These are phyloP conservation scores for Lethenteron camtschaticum DNA, from an alignment of 2,113 vertebrate species.

Conservation along the genomic window DNA sequence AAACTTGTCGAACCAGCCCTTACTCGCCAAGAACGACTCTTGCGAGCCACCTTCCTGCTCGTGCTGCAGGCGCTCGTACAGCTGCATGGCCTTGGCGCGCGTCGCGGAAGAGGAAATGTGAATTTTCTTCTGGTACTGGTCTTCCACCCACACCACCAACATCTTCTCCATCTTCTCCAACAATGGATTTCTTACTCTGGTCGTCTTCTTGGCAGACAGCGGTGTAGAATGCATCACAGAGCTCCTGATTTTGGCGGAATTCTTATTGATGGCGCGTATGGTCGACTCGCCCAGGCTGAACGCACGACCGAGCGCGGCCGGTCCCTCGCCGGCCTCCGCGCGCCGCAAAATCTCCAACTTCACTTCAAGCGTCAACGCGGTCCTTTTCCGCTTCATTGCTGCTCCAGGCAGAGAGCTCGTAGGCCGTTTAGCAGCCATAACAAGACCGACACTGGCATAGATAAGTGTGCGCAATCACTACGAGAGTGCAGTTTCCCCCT, in stretches of 20 bases:
- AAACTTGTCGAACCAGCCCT: conserved; percentile 3
- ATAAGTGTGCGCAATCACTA: too few relatives aligned
- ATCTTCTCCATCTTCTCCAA: conserved; percentile 1
- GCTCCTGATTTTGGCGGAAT: neutral
- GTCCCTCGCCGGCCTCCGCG: neutral
- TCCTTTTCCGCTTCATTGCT: too few relatives aligned
- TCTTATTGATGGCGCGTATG: conserved; percentile 1
- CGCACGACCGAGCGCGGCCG: neutral
- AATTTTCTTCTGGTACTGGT: conserved; percentile 1
- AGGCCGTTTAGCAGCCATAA: too few relatives aligned
- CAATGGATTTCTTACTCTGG: neutral
- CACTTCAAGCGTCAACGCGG: too few relatives aligned
- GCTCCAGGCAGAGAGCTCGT: too few relatives aligned
- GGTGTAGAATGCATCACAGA: neutral
- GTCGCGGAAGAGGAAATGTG: too few relatives aligned
- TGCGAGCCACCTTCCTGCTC: neutral
- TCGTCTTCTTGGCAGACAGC: neutral
- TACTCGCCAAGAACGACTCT: conserved; percentile 1
- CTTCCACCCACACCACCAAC: conserved; percentile 1
- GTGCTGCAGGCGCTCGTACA: neutral
- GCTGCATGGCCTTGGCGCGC: neutral
- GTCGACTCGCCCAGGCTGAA: neutral
- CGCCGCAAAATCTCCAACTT: neutral
- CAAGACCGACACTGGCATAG: too few relatives aligned
- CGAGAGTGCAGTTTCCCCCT: too few relatives aligned